These are phyloP conservation scores for Dynastes tityus DNA, from an alignment of 2,888 invertebrate genomes.

Conservation along the genomic window DNA sequence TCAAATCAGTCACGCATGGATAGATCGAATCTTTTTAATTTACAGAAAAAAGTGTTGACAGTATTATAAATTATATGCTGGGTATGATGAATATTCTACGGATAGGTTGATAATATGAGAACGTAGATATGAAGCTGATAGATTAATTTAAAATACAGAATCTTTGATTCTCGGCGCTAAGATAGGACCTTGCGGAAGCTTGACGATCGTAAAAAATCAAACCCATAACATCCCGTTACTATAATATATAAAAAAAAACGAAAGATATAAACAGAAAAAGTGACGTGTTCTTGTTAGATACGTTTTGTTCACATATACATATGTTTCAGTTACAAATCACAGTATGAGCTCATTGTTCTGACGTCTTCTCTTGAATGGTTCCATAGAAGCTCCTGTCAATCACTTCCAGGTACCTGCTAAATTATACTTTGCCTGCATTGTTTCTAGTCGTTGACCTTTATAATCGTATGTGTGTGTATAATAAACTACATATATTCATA, in stretches of 20 bases:
- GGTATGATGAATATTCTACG: too few relatives aligned
- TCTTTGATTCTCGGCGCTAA: too few relatives aligned
- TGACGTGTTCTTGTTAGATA: not conserved
- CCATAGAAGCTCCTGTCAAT: constrained; percentile 23
- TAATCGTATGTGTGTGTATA: not conserved
- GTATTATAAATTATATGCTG: too few relatives aligned
- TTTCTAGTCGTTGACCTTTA: constrained; percentile 6
- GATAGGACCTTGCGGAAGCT: too few relatives aligned
- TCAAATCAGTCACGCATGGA: constrained; percentile 8
- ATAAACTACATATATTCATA: not conserved
- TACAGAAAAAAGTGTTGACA: not conserved
- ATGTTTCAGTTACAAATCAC: constrained; percentile 7
- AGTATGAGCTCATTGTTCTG: constrained; percentile 17
- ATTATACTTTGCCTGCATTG: constrained; percentile 5
- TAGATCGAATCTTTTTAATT: not conserved
- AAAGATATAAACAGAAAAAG: not conserved
- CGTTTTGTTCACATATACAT: not conserved
- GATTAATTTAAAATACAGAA: too few relatives aligned
- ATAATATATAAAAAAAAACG: too few relatives aligned
- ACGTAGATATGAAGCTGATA: too few relatives aligned
- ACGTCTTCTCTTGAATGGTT: not conserved
- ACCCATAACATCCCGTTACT: too few relatives aligned
- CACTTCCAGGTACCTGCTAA: constrained; percentile 12
- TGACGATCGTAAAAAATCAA: too few relatives aligned
- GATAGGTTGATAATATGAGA: too few relatives aligned